Evolutionary conservation across 2,113 vertebrate species (phyloP).

Genomic region (Paramormyrops kingsleyae): DNA sequence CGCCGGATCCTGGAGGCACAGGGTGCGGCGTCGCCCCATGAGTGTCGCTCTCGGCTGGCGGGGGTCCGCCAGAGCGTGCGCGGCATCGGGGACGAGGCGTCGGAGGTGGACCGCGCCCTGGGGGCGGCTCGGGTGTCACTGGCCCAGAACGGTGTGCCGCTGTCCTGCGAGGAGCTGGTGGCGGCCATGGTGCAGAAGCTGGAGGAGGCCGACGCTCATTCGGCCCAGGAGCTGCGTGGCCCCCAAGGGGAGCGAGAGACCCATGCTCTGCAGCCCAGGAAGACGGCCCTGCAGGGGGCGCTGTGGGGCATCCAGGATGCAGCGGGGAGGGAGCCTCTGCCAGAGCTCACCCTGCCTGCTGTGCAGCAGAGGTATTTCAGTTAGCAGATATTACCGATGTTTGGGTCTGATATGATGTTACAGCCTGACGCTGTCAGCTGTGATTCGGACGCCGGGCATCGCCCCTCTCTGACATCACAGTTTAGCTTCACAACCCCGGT

Average conservation of each 20-base stretch:
- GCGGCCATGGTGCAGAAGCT: constrained; percentile 40
- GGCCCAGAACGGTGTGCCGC: constrained; percentile 36
- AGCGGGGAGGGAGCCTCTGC: constrained; percentile 62
- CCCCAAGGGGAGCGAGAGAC: constrained; percentile 39
- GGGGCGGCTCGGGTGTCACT: constrained; percentile 32
- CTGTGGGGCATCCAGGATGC: constrained; percentile 63
- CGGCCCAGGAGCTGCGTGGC: constrained; percentile 34
- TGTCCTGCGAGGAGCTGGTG: constrained; percentile 55
- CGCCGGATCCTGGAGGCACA: constrained; percentile 28
- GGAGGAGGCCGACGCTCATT: constrained; percentile 28
- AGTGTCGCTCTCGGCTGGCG: constrained; percentile 18
- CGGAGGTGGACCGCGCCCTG: constrained; percentile 51
- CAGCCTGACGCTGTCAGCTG: not conserved
- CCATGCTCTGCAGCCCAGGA: constrained; percentile 48
- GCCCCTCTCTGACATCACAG: not conserved
- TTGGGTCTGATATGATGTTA: not conserved
- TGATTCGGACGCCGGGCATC: not conserved
- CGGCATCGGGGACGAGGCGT: constrained; percentile 46
- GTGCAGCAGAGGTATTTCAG: constrained; percentile 73
- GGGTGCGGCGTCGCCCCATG: not conserved
- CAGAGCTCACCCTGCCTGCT: constrained; percentile 76
- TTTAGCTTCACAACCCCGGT: not conserved
- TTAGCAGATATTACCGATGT: not conserved
- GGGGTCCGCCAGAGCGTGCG: constrained; percentile 34
- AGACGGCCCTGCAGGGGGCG: constrained; percentile 48